Evolutionary conservation across 1,140 invertebrate species (phyloP).

Genomic region (Brachionus rubens): DNA sequence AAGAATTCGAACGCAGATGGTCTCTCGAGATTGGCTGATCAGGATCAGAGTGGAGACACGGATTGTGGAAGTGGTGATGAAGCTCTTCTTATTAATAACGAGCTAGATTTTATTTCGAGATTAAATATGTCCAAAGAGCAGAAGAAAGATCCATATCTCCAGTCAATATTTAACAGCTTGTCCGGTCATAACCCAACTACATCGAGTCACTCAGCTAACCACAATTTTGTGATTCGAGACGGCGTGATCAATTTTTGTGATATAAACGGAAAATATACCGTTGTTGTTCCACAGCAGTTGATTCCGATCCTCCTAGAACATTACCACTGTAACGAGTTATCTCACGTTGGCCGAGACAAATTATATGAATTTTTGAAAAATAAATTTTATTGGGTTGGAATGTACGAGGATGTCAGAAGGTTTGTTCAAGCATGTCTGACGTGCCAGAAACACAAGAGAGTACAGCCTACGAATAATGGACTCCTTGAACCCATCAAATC

Average conservation of each 20-base stretch:
- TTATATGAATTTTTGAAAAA: background rate
- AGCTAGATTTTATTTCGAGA: background rate
- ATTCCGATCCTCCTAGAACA: background rate
- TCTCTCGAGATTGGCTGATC: slow-evolving; percentile 49
- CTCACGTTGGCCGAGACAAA: slow-evolving; percentile 10
- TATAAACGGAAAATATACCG: background rate
- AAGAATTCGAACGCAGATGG: slow-evolving; percentile 53
- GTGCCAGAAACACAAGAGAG: background rate
- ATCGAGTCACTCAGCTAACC: background rate
- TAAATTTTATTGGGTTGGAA: slow-evolving; percentile 8
- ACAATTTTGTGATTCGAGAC: background rate
- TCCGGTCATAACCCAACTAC: background rate
- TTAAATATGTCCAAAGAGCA: background rate
- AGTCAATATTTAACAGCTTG: background rate
- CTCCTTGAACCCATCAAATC: background rate
- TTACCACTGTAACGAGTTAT: background rate
- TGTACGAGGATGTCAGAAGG: background rate
- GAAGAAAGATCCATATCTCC: background rate
- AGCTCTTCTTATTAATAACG: background rate
- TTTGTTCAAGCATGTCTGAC: background rate
- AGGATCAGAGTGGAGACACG: background rate
- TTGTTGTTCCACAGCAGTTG: background rate
- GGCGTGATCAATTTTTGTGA: background rate
- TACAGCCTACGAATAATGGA: background rate
- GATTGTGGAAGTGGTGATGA: too few relatives aligned